A percentile compares a stretch with the other conserved stretches of the same genome.
These are phyloP conservation scores for Pinctada fucata DNA, from an alignment of 2,888 invertebrate species.

Conservation along the genomic window DNA sequence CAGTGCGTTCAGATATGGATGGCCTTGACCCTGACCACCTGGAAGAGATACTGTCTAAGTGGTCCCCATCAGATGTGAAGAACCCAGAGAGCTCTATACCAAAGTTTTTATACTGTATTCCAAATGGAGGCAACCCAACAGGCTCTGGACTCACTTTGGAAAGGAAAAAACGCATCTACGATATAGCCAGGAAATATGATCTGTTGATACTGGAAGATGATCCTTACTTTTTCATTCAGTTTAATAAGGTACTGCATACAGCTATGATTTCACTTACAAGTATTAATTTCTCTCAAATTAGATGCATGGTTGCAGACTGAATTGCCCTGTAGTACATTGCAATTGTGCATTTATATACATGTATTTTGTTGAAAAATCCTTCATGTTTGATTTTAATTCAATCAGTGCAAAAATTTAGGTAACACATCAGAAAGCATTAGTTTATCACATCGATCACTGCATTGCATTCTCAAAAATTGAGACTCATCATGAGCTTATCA, in stretches of 20 bases:
- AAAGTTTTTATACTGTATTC: slow-evolving; percentile 84
- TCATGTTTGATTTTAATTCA: no score
- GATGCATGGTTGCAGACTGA: no score
- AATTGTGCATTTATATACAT: no score
- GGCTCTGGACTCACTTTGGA: slow-evolving; percentile 84
- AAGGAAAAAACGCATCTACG: slow-evolving; percentile 84
- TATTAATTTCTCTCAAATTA: no score
- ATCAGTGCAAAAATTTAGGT: no score
- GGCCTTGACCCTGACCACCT: slow-evolving; percentile 84
- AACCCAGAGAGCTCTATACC: slow-evolving; percentile 82
- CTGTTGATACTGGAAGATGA: slow-evolving; percentile 89
- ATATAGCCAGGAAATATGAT: slow-evolving; percentile 86
- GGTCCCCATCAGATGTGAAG: slow-evolving; percentile 76
- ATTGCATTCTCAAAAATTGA: no score
- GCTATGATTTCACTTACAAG: no score
- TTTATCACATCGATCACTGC: no score
- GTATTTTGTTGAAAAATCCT: no score
- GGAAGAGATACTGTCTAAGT: slow-evolving; percentile 79
- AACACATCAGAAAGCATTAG: no score
- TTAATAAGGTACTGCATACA: slow-evolving; percentile 71
- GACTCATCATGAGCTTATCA: no score
- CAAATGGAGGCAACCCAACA: slow-evolving; percentile 87
- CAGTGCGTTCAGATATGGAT: slow-evolving; percentile 84
- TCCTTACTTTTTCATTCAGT: slow-evolving; percentile 88
- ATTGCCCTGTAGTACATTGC: no score